Conservation (phyloP, 2,888 invertebrate genomes). For the Machimus atricapillus region DNA sequence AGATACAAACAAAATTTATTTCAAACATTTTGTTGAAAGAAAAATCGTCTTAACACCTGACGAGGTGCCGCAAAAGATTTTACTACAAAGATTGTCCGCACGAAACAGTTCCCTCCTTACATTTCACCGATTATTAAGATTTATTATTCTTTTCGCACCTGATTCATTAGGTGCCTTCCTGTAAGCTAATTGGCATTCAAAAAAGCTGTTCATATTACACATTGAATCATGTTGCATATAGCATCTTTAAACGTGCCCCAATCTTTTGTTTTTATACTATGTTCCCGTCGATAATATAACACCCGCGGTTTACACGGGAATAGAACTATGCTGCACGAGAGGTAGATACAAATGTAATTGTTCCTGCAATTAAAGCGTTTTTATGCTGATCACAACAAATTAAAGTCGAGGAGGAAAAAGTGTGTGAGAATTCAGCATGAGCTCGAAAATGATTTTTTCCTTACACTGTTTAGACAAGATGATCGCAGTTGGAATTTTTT, state of each 20-base stretch:
- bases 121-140: not conserved
- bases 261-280: not conserved
- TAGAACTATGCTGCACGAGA: not conserved
- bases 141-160: constrained; percentile 27
- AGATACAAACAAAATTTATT: not conserved
- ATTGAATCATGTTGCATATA: constrained; percentile 15
- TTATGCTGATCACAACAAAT: constrained; percentile 31
- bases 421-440: not conserved
- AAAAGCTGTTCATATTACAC: constrained; percentile 8
- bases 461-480: not conserved
- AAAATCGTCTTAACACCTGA: not conserved
- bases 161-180: constrained; percentile 6
- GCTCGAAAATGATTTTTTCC: constrained; percentile 18
- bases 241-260: not conserved
- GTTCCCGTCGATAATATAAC: not conserved
- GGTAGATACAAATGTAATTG: not conserved
- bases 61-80: not conserved
- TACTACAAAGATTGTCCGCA: not conserved
- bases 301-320: not conserved
- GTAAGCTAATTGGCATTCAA: not conserved
- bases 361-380: constrained; percentile 35
- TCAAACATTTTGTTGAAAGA: not conserved
- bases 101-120: not conserved
- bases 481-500: constrained; percentile 3
- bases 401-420: constrained; percentile 26